Evolutionary conservation across 2,113 vertebrate genomes (phyloP).

Genomic region (Fregetta grallaria): DNA sequence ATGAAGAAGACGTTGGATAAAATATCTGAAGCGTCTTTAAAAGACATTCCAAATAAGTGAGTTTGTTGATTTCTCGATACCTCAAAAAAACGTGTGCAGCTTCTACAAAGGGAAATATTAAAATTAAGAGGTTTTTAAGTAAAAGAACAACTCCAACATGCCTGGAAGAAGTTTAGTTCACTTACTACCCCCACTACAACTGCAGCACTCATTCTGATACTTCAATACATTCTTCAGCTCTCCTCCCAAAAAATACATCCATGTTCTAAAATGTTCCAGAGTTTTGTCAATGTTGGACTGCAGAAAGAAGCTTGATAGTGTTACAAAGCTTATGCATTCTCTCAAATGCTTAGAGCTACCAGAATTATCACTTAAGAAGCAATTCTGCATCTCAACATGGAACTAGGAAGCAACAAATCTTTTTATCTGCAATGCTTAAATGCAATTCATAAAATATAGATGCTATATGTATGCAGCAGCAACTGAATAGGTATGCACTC

Average conservation of each 20-base stretch:
- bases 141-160: neutral
- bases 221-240: neutral
- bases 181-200: neutral
- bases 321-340: slow-evolving; percentile 20
- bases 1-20: neutral
- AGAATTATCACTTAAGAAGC: slow-evolving; percentile 29
- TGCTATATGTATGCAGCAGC: slow-evolving; percentile 74
- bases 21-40: neutral
- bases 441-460: slow-evolving; percentile 59
- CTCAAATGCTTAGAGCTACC: slow-evolving; percentile 24
- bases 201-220: neutral
- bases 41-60: neutral
- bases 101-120: neutral
- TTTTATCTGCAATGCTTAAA: slow-evolving; percentile 56
- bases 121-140: neutral
- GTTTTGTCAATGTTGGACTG: slow-evolving; percentile 50
- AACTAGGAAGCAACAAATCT: slow-evolving; percentile 66
- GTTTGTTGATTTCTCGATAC: neutral
- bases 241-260: neutral
- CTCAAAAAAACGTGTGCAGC: neutral
- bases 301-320: slow-evolving; percentile 60
- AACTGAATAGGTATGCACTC: slow-evolving; percentile 59
- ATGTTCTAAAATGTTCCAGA: neutral
- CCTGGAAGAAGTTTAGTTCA: neutral
- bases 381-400: slow-evolving; percentile 58